Evolutionary conservation across 2,888 invertebrate species (phyloP).

Genomic region (Sesia apiformis): DNA sequence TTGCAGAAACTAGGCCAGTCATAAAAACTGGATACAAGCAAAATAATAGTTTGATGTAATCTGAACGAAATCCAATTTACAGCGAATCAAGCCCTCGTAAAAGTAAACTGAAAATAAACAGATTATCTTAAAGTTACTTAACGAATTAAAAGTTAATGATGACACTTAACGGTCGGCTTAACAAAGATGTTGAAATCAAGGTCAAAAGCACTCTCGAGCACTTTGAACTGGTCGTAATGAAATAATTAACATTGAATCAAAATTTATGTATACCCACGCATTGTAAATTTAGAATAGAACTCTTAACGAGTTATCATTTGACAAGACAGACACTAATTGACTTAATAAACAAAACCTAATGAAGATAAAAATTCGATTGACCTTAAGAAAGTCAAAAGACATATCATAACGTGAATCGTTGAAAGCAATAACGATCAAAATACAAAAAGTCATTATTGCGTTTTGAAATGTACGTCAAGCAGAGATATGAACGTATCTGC

Average conservation of each 20-base stretch:
- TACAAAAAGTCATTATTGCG: constrained; percentile 15
- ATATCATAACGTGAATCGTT: constrained; percentile 2
- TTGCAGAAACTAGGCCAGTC: background rate
- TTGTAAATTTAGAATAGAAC: background rate
- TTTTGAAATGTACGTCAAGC: constrained; percentile 10
- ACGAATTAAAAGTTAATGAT: background rate
- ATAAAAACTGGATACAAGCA: background rate
- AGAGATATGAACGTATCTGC: constrained; percentile 5
- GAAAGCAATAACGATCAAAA: constrained; percentile 13
- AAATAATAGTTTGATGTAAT: background rate
- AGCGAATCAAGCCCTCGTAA: background rate
- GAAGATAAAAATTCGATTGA: background rate
- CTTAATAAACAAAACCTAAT: background rate
- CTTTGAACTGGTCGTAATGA: background rate
- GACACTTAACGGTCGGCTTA: background rate
- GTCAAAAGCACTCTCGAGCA: background rate
- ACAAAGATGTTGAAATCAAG: background rate
- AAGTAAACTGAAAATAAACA: background rate
- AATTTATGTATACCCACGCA: background rate
- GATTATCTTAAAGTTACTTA: background rate
- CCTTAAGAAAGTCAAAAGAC: background rate
- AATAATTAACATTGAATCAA: background rate
- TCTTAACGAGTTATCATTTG: background rate
- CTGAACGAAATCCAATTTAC: background rate
- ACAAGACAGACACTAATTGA: background rate